These are phyloP conservation scores for Eudemis profundana DNA, from an alignment of 2,888 invertebrate species.

Conservation along the genomic window DNA sequence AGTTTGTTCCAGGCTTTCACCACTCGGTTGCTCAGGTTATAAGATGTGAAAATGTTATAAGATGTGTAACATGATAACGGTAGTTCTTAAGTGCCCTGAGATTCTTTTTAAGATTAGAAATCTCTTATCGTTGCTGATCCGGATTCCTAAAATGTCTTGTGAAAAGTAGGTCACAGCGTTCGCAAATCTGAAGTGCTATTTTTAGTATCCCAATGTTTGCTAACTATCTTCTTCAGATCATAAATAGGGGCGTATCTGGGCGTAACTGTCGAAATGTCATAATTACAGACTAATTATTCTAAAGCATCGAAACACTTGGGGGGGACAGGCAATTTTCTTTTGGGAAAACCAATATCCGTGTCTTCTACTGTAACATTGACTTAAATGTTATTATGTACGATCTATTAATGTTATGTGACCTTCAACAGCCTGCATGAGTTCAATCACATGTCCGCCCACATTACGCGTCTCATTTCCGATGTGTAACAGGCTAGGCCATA, in stretches of 20 bases:
- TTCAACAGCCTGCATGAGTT: constrained; percentile 16
- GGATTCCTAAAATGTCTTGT: constrained; percentile 7
- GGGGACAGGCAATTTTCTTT: too few species aligned
- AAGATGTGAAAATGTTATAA: neutral
- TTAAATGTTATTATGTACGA: constrained; percentile 2
- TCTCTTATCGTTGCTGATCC: constrained; percentile 4
- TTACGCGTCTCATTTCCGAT: constrained; percentile 17
- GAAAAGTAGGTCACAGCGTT: constrained; percentile 9
- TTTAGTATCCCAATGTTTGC: constrained; percentile 6
- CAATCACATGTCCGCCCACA: constrained; percentile 23
- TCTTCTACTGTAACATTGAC: constrained; percentile 5
- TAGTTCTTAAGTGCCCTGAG: constrained; percentile 5
- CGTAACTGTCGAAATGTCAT: too few species aligned
- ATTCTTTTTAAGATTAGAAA: constrained; percentile 17
- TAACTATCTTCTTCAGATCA: neutral
- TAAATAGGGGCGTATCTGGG: neutral
- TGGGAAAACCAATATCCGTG: neutral
- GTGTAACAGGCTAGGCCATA: neutral
- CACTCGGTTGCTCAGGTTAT: too few species aligned
- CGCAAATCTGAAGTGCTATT: neutral
- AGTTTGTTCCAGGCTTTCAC: too few species aligned
- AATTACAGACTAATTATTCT: too few species aligned
- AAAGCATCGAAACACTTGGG: too few species aligned
- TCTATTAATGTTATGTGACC: constrained; percentile 11
- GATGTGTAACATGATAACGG: neutral